Percentiles rank a stretch among this genome's conserved stretches.
Evolutionary conservation across 2,888 invertebrate species (phyloP).

Genomic region (Noctua janthe): DNA sequence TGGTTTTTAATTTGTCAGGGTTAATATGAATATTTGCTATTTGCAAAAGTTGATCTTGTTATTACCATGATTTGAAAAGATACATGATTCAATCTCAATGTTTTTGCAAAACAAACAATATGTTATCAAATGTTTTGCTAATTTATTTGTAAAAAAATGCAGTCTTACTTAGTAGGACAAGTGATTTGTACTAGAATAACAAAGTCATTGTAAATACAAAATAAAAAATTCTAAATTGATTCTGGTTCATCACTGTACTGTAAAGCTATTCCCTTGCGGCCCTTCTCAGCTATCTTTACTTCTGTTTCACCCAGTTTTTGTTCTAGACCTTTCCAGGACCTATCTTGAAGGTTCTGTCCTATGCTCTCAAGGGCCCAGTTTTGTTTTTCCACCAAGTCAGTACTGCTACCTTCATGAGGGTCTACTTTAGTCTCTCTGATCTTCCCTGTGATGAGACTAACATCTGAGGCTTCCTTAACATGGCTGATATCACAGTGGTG

Average conservation of each 20-base stretch:
- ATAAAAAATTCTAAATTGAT: conserved; percentile 70
- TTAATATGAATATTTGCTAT: background rate
- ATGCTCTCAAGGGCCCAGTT: conserved; percentile 90
- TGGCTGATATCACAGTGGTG: conserved; percentile 87
- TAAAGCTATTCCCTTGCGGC: conserved; percentile 94
- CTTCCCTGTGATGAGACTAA: conserved; percentile 94
- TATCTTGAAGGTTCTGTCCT: conserved; percentile 92
- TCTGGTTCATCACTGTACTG: conserved; percentile 92
- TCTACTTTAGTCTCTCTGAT: conserved; percentile 89
- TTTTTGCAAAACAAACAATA: conserved; percentile 43
- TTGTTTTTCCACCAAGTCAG: conserved; percentile 85
- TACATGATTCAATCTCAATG: background rate
- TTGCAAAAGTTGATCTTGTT: conserved; percentile 23
- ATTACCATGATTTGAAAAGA: conserved; percentile 6
- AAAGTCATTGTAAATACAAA: conserved; percentile 70
- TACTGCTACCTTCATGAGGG: conserved; percentile 79
- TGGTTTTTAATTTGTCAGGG: no score
- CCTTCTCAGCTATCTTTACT: conserved; percentile 92
- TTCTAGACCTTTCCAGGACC: conserved; percentile 97
- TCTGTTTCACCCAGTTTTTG: conserved; percentile 94
- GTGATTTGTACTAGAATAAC: conserved; percentile 60
- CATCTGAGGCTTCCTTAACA: conserved; percentile 89
- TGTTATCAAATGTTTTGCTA: conserved; percentile 34
- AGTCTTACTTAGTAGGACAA: conserved; percentile 69
- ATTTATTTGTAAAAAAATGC: conserved; percentile 61